Percentiles rank a stretch among this genome's conserved stretches.
Conservation (phyloP, 1,140 invertebrate species). For the fruit fly (Drosophila melanogaster) region Release_6_plus_ISO1_MT NC_004354.4:11155501-11156000, state of each 20-base stretch:
- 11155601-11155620: conserved; percentile 46
- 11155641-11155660: background rate
- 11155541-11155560: background rate
- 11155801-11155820: conserved; percentile 58
- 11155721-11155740: too few relatives aligned
- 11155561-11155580: conserved; percentile 1
- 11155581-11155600: conserved; percentile 4
- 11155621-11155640: conserved; percentile 72
- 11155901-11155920: conserved; percentile 23
- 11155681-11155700: background rate
- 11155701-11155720: background rate
- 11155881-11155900: background rate
- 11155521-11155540: background rate
- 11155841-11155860: conserved; percentile 32
- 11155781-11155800: conserved; percentile 43
- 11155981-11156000: conserved; percentile 2
- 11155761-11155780: background rate
- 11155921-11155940: conserved; percentile 27
- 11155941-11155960: conserved; percentile 3
- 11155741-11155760: conserved; percentile 16
- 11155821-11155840: conserved; percentile 17
- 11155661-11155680: background rate
- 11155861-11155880: conserved; percentile 2
- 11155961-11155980: conserved; percentile 12
- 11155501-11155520: background rate